A percentile compares a stretch with the other conserved stretches of the same genome.
phyloP scores from a whole-genome alignment of 1,140 invertebrate genomes.

The Drosophila navojoa region DNA sequence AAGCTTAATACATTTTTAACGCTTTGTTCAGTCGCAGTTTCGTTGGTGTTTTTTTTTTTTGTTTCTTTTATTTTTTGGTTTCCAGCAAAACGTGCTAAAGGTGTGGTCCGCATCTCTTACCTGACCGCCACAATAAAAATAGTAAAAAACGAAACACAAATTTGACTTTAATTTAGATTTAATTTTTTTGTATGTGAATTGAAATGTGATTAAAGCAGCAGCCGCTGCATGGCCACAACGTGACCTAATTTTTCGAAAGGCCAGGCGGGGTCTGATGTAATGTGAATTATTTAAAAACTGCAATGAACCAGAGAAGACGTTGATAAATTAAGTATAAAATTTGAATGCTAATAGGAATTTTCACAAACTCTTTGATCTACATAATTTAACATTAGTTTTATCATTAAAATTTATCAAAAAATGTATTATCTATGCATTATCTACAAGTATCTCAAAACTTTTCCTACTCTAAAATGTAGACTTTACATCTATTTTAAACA shows the following conservation, averaged over 20 bases:
- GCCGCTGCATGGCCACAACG: neutral
- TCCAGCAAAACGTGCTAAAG: constrained; percentile 28
- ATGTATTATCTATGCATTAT: no score
- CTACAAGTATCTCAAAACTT: no score
- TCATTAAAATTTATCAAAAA: no score
- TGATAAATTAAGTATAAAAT: neutral
- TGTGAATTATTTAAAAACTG: neutral
- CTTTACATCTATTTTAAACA: neutral
- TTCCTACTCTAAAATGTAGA: no score
- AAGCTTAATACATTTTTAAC: constrained; percentile 50
- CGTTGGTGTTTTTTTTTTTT: neutral
- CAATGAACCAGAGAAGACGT: neutral
- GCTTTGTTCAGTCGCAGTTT: constrained; percentile 44
- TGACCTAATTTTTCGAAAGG: constrained; percentile 33
- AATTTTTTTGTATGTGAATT: constrained; percentile 14
- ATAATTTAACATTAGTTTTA: no score
- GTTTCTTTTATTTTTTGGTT: constrained; percentile 6
- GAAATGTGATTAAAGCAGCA: constrained; percentile 30
- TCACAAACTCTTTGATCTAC: no score
- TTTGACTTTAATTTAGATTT: neutral
- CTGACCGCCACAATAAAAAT: constrained; percentile 39
- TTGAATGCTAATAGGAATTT: no score
- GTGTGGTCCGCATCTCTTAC: constrained; percentile 42
- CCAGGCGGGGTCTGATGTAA: neutral
- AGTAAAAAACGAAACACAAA: constrained; percentile 34